Percentiles rank a stretch among this genome's conserved stretches.
phyloP scores from a whole-genome alignment of 2,888 invertebrate species.

The Drosophila rubida region DNA sequence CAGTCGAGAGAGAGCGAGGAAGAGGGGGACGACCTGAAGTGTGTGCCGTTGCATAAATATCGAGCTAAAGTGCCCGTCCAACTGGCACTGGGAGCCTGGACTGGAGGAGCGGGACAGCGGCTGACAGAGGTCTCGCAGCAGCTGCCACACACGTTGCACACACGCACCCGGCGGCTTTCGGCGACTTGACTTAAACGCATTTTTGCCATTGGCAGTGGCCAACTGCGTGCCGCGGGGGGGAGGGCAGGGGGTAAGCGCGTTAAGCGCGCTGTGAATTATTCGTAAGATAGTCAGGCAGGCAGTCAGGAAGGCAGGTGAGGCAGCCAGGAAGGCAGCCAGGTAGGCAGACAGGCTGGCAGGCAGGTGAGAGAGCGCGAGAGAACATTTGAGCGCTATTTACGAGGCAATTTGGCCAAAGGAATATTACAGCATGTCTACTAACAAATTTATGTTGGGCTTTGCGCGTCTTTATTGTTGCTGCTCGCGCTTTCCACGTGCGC shows the following conservation, averaged over 20 bases:
- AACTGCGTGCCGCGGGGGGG: conserved; percentile 2
- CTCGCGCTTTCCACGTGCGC: conserved; percentile 7
- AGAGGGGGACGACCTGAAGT: conserved; percentile 56
- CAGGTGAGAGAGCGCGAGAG: conserved; percentile 7
- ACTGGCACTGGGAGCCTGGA: conserved; percentile 8
- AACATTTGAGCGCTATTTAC: conserved; percentile 58
- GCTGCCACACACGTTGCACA: conserved; percentile 76
- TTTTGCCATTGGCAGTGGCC: conserved; percentile 63
- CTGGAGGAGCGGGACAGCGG: background rate
- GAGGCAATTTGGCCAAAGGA: conserved; percentile 58
- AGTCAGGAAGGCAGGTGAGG: conserved; percentile 17
- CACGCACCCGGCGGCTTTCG: conserved; percentile 60
- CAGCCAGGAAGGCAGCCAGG: conserved; percentile 24
- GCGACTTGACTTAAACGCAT: conserved; percentile 79
- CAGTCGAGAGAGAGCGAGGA: conserved; percentile 41
- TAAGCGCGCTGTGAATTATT: conserved; percentile 73
- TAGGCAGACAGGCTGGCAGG: conserved; percentile 1
- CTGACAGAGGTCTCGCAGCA: conserved; percentile 40
- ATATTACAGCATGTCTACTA: conserved; percentile 40
- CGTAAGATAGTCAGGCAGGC: conserved; percentile 57
- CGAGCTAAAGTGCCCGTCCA: conserved; percentile 73
- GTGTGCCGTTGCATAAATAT: conserved; percentile 80
- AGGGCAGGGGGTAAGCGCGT: conserved; percentile 42
- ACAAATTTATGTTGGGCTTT: conserved; percentile 50
- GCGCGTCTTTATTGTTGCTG: background rate